These are phyloP conservation scores for Thamnaconus septentrionalis DNA, from an alignment of 2,113 vertebrate species.

Conservation along the genomic window DNA sequence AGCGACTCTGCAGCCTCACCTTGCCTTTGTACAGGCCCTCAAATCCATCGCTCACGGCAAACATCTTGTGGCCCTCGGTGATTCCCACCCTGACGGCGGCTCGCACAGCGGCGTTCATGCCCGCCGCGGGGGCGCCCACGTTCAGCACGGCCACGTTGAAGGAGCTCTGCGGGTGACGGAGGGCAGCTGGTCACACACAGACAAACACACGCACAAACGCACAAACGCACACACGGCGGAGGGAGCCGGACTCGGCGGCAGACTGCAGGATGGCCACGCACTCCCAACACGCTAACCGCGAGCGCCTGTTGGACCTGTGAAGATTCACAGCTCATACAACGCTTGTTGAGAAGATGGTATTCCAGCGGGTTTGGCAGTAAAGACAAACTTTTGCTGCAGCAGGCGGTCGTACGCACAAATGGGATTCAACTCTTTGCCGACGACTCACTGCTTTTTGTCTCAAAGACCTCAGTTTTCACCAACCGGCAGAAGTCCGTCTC, in stretches of 20 bases:
- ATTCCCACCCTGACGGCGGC: slow-evolving; percentile 90
- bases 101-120: slow-evolving; percentile 93
- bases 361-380: slow-evolving; percentile 2
- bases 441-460: no score
- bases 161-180: slow-evolving; percentile 71
- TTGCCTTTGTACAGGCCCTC: slow-evolving; percentile 90
- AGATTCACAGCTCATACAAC: not conserved
- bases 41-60: slow-evolving; percentile 89
- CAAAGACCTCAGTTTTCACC: no score
- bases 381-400: not conserved
- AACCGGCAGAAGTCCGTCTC: not conserved
- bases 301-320: not conserved
- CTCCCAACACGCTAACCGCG: not conserved
- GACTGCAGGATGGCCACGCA: not conserved
- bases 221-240: slow-evolving; percentile 5
- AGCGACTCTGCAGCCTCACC: slow-evolving; percentile 44
- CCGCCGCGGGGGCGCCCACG: slow-evolving; percentile 91
- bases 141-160: slow-evolving; percentile 89
- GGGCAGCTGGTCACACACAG: not conserved
- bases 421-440: no score
- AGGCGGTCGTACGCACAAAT: not conserved
- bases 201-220: not conserved
- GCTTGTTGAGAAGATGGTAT: not conserved
- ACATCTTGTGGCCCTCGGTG: slow-evolving; percentile 89
- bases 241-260: not conserved